phyloP scores from a whole-genome alignment of 1,140 invertebrate species.

The Drosophila quadrilineata region DNA sequence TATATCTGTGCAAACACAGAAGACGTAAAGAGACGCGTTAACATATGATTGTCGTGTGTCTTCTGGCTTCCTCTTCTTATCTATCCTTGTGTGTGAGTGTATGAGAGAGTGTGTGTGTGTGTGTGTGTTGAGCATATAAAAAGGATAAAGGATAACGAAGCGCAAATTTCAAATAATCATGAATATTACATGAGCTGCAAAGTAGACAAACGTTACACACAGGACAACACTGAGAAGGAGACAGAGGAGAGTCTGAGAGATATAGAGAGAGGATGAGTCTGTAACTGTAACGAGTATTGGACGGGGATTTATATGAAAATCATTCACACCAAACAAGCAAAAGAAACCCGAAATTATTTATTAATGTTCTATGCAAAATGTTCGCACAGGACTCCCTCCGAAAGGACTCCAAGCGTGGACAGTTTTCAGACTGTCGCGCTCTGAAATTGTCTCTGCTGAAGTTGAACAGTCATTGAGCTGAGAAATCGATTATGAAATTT shows the following conservation, averaged over 20 bases:
- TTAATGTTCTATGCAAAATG: slow-evolving; percentile 68
- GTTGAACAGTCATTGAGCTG: slow-evolving; percentile 22
- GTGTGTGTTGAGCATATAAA: slow-evolving; percentile 55
- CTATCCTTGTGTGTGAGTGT: not conserved
- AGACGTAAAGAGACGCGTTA: slow-evolving; percentile 51
- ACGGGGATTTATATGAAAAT: slow-evolving; percentile 66
- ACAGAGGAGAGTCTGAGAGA: not conserved
- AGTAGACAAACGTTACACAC: slow-evolving; percentile 63
- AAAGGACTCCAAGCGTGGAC: slow-evolving; percentile 12
- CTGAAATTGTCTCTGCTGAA: slow-evolving; percentile 18
- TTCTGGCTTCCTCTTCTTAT: slow-evolving; percentile 14
- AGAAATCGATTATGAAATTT: slow-evolving; percentile 37
- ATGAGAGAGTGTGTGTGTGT: slow-evolving; percentile 12
- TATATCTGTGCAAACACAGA: slow-evolving; percentile 57
- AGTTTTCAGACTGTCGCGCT: slow-evolving; percentile 10
- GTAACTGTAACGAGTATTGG: slow-evolving; percentile 12
- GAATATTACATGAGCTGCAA: slow-evolving; percentile 75
- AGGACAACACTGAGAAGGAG: slow-evolving; percentile 16
- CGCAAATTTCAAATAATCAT: slow-evolving; percentile 79
- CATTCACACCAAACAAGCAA: slow-evolving; percentile 74
- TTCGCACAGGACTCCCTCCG: slow-evolving; percentile 4
- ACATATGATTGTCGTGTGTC: slow-evolving; percentile 75
- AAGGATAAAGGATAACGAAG: slow-evolving; percentile 77
- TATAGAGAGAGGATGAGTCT: not conserved
- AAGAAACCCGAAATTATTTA: slow-evolving; percentile 68